phyloP scores from a whole-genome alignment of 2,113 vertebrate species.

The Percopsis transmontana region DNA sequence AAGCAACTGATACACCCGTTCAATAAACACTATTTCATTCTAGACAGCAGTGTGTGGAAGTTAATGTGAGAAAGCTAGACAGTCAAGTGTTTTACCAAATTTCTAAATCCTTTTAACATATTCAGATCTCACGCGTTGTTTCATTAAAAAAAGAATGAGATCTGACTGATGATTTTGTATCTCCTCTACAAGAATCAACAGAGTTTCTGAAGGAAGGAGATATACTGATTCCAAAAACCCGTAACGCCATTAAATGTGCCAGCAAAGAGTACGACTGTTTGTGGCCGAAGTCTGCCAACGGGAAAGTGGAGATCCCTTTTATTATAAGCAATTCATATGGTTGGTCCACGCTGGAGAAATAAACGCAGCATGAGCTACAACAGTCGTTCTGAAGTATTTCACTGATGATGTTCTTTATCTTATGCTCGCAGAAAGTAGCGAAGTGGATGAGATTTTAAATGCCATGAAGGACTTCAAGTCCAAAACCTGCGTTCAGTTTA shows the following conservation, averaged over 20 bases:
- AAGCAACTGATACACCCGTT: too few relatives aligned
- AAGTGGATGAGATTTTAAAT: neutral
- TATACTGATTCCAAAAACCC: slow-evolving; percentile 34
- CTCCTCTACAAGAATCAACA: slow-evolving; percentile 23
- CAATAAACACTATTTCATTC: too few relatives aligned
- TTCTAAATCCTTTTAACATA: neutral
- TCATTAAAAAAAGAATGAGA: neutral
- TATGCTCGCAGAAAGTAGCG: neutral
- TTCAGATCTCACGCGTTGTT: neutral
- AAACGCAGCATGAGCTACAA: neutral
- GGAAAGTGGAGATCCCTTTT: slow-evolving; percentile 49
- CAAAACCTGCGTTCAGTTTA: slow-evolving; percentile 63
- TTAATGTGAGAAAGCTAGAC: too few relatives aligned
- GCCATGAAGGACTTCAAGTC: slow-evolving; percentile 40
- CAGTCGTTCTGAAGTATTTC: neutral
- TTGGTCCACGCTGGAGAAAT: neutral
- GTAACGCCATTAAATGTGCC: slow-evolving; percentile 49
- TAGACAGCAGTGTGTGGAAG: too few relatives aligned
- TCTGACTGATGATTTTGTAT: neutral
- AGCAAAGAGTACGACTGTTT: slow-evolving; percentile 2
- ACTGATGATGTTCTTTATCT: neutral
- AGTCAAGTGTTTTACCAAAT: too few relatives aligned
- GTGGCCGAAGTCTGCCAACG: slow-evolving; percentile 53
- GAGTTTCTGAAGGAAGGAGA: slow-evolving; percentile 54
- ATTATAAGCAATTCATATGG: slow-evolving; percentile 29